Conservation (phyloP, 1,140 invertebrate genomes). For the Parapsyche elsis region DNA sequence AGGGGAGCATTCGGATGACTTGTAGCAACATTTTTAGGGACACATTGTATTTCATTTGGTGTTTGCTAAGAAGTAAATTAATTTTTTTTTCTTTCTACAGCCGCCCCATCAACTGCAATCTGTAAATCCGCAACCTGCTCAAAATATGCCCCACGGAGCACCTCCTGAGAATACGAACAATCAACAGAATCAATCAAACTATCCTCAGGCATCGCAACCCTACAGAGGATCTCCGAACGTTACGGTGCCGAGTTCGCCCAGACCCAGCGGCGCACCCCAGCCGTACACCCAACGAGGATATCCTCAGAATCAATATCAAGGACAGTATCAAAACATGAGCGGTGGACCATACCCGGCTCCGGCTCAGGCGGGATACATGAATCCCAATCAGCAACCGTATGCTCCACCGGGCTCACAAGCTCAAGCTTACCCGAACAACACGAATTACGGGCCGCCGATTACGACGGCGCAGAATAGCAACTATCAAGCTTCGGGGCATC, state of each 20-base stretch:
- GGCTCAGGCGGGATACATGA: slow-evolving; percentile 60
- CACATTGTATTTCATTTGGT: background rate
- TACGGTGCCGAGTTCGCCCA: slow-evolving; percentile 58
- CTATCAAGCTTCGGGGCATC: slow-evolving; percentile 65
- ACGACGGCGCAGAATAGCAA: slow-evolving; percentile 64
- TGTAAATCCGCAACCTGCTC: slow-evolving; percentile 59
- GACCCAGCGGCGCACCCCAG: slow-evolving; percentile 64
- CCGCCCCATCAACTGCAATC: slow-evolving; percentile 65
- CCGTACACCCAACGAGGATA: slow-evolving; percentile 66
- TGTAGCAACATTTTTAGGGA: background rate
- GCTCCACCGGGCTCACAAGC: slow-evolving; percentile 65
- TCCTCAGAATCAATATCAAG: slow-evolving; percentile 66
- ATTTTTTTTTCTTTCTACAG: slow-evolving; percentile 57
- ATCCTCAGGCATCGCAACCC: slow-evolving; percentile 42
- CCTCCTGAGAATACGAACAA: slow-evolving; percentile 60
- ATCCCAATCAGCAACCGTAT: slow-evolving; percentile 64
- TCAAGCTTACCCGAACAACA: slow-evolving; percentile 66
- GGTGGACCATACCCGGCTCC: slow-evolving; percentile 64
- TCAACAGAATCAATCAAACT: slow-evolving; percentile 57
- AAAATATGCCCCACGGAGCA: slow-evolving; percentile 58
- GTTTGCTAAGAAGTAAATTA: background rate
- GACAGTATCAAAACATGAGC: slow-evolving; percentile 64
- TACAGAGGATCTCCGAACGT: slow-evolving; percentile 64
- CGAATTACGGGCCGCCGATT: slow-evolving; percentile 66
- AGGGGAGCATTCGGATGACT: too few species aligned